Evolutionary conservation across 1,140 invertebrate species (phyloP).

Genomic region (Calliphora vicina): DNA sequence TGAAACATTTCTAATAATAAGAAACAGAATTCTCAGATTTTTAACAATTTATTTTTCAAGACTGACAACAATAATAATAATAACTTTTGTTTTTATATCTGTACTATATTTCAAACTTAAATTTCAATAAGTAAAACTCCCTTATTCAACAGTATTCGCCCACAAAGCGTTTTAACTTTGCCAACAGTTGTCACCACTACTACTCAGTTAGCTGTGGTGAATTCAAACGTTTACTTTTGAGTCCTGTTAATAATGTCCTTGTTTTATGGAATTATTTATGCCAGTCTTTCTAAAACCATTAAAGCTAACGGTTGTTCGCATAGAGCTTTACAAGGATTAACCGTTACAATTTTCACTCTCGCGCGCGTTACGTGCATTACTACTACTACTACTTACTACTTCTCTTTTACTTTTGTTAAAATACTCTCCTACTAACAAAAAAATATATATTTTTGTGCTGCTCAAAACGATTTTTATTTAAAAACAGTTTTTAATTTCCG

Average conservation of each 20-base stretch:
- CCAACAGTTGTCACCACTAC: neutral
- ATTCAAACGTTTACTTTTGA: neutral
- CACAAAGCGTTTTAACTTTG: neutral
- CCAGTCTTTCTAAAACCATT: conserved; percentile 25
- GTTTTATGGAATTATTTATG: neutral
- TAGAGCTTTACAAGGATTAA: conserved; percentile 20
- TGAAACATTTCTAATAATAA: too few species aligned
- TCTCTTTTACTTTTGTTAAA: neutral
- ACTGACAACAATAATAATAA: too few species aligned
- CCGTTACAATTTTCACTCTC: conserved; percentile 19
- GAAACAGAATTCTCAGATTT: too few species aligned
- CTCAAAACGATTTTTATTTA: neutral
- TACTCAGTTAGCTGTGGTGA: neutral
- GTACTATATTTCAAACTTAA: too few species aligned
- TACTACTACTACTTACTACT: neutral
- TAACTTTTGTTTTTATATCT: too few species aligned
- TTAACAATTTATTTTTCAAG: too few species aligned
- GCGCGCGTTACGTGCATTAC: conserved; percentile 25
- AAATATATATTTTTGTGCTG: neutral
- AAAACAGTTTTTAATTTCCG: conserved; percentile 30
- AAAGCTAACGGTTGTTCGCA: conserved; percentile 28
- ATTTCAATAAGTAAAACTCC: too few species aligned
- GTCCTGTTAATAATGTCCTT: conserved; percentile 18
- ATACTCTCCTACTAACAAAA: neutral
- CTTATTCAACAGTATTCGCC: too few species aligned